Evolutionary conservation across 2,888 invertebrate species (phyloP), one percentile per base, ranked within the genome.

Genomic region (Polia nebulosa): DNA sequence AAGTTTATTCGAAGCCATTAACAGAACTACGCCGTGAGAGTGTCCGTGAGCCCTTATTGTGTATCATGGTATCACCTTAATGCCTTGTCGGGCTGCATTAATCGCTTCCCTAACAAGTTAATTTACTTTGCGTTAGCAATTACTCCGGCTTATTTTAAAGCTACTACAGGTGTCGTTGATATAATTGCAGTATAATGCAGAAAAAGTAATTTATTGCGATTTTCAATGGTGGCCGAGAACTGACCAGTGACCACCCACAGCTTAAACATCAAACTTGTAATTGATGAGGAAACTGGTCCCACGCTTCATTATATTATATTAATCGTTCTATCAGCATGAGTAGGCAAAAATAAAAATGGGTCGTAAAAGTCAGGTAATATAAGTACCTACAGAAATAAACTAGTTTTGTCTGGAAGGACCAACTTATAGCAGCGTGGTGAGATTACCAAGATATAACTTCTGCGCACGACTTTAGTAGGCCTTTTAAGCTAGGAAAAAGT

Each of bases 361-460:
- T 13, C 15, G 2, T 57, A 17, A 36, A 49, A 32, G 22, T 32
- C 13, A 52, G 27, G 44, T 53, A 44, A 32, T 5, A 41, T 9
- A n/a, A 55, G 29, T 34, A 39, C 17, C 17, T 34, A 47, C 11
- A 74, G 34, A 58, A 61, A 78, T 39, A 64, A 78, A 59, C 44
- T 59, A 73, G 49, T 63, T 53, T 45, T 2, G 5, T 34, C 13
- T 63, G 25, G 45, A 52, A 64, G 25, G 47, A 39, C 15, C 44
- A 39, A 47, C 4, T 34, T 55, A 15, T 17, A 55, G 52, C 17
- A 15, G 22, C n/a, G n/a, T 17, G n/a, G 41, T 41, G 34, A 63
- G 55, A 62, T 56, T 79, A 79, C 67, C 47, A 8, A 60, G 29
- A 52, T 52, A 56, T 60, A 75, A 51, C 32, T 73, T 64, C 13